Base-by-base conservation (phyloP, 2,113 vertebrate species). In the Cavia aperea region DNA sequence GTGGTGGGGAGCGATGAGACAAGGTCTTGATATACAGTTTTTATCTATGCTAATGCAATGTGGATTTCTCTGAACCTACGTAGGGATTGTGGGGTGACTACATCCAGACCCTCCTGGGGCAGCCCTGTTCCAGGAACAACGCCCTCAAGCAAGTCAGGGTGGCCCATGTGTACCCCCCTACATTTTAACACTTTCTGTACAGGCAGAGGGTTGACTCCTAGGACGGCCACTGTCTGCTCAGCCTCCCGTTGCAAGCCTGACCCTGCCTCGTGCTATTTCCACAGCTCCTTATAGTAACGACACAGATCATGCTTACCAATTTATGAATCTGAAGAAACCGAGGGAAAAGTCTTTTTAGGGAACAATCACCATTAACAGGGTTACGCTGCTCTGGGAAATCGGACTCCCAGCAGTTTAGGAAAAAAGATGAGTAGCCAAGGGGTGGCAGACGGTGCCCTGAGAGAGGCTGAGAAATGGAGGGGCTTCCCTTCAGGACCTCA, bases 41-140 rank as follows among this genome's bases (percentile, higher is more conserved):
- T 79, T 54, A 91, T 93, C 11, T 83, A 88, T 4, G 10, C 87
- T 58, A 94, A 68, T n/a, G 75, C 51, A 1, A 77, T 81, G 95
- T 92, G 89, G 77, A 26, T 96, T 94, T 81, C 91, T 91, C 93
- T 81, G 91, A 94, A 94, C 93, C 73, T 90, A 88, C 62, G 66
- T 54, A 79, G 77, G 49, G 31, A 54, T 24, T 65, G 33, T 7
- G 16, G 81, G 85, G 89, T 29, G 88, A 77, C 39, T 85, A 0
- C 0, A 89, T 36, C 68, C 63, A 62, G 66, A n/a, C 13, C 15
- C 56, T 33, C 10, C 9, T 1, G 31, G 16, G 58, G 63, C 2
- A 49, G 31, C 19, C 75, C 81, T 31, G 14, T 75, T 88, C 65
- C 26, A 54, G 83, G 5, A 62, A 36, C 29, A 33, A 29, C 10